These are phyloP conservation scores for Barbus barbus DNA, from an alignment of 2,113 vertebrate genomes.

Conservation along the genomic window DNA sequence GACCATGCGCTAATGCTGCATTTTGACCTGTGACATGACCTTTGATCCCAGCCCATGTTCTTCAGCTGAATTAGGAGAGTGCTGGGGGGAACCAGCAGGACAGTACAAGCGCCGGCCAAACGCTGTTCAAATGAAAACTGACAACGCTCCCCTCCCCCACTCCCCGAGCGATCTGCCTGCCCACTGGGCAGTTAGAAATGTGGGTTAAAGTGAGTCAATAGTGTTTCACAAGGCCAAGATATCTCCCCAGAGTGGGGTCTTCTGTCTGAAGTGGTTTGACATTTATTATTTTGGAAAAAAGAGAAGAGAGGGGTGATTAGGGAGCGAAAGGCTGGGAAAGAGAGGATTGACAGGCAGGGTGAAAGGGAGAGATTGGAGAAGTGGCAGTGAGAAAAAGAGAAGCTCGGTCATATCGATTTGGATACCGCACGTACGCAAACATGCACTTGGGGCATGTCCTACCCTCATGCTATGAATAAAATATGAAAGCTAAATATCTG, in stretches of 20 bases:
- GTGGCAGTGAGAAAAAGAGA: too few species aligned
- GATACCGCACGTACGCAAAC: conserved; percentile 73
- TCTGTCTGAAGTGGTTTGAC: conserved; percentile 85
- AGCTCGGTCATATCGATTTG: conserved; percentile 83
- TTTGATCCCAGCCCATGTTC: conserved; percentile 42
- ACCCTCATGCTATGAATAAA: conserved; percentile 22
- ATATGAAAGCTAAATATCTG: conserved; percentile 25
- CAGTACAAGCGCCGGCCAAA: conserved; percentile 68
- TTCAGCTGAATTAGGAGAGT: conserved; percentile 39
- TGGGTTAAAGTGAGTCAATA: conserved; percentile 89
- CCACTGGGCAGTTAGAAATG: conserved; percentile 72
- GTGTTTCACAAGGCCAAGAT: conserved; percentile 86
- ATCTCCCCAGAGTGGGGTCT: conserved; percentile 82
- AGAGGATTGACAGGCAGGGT: conserved; percentile 29
- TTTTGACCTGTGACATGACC: conserved; percentile 51
- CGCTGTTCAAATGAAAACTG: conserved; percentile 84
- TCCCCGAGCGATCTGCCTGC: conserved; percentile 27
- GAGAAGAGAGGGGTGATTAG: conserved; percentile 63
- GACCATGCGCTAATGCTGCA: conserved; percentile 41
- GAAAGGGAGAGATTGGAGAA: conserved; percentile 82
- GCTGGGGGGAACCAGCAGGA: conserved; percentile 20
- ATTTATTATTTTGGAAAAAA: conserved; percentile 78
- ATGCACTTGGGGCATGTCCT: conserved; percentile 33
- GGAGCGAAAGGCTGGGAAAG: conserved; percentile 56
- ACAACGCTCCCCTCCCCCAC: conserved; percentile 62